phyloP scores from a whole-genome alignment of 2,113 vertebrate genomes.

The Pomatostomus ruficeps region DNA sequence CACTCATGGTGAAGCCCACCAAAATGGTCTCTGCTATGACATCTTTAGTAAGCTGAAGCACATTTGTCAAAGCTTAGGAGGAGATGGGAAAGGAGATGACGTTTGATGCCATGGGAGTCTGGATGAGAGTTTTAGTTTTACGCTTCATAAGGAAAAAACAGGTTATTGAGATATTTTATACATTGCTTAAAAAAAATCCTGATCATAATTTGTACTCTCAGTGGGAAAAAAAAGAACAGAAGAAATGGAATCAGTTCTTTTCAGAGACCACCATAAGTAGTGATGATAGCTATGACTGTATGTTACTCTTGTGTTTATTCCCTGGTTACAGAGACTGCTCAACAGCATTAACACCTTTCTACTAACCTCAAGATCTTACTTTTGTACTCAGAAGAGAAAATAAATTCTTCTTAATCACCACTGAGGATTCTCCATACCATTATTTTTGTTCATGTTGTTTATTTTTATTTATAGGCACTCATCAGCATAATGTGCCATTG shows the following conservation, averaged over 20 bases:
- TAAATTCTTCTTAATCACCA: not conserved
- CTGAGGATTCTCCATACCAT: not conserved
- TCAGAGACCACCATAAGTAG: not conserved
- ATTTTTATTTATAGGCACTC: conserved; percentile 20
- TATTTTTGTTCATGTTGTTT: not conserved
- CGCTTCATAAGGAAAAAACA: not conserved
- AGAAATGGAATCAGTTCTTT: not conserved
- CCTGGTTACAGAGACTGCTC: not conserved
- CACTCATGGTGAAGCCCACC: not conserved
- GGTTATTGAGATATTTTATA: not conserved
- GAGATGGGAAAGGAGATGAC: not conserved
- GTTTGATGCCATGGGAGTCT: not conserved
- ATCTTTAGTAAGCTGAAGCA: not conserved
- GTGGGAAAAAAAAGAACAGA: fast-evolving
- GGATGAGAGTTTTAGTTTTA: not conserved
- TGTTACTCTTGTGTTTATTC: not conserved
- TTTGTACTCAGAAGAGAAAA: not conserved
- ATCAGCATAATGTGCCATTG: not conserved
- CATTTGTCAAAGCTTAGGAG: not conserved
- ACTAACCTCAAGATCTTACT: not conserved
- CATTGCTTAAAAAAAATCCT: not conserved
- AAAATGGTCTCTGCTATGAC: not conserved
- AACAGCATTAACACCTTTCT: not conserved
- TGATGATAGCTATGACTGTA: not conserved
- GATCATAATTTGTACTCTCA: not conserved